phyloP scores from a whole-genome alignment of 2,797 vertebrate genomes.

The Liparis tanakae region DNA sequence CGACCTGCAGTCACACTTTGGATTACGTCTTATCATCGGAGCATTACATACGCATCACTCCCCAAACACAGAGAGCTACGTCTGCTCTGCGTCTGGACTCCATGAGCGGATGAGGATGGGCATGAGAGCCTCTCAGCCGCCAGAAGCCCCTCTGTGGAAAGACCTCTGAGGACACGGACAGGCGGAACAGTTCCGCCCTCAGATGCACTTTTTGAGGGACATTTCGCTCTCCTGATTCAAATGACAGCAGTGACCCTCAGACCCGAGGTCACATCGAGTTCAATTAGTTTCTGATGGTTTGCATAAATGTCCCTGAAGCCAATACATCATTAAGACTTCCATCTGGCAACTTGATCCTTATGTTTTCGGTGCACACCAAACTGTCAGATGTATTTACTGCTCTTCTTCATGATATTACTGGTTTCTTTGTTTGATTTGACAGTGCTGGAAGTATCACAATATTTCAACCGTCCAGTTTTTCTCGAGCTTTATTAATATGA shows the following conservation, averaged over 20 bases:
- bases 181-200: not conserved
- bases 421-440: not conserved
- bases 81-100: slow-evolving; percentile 40
- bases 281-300: not conserved
- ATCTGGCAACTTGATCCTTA: not conserved
- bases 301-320: not conserved
- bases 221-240: not conserved
- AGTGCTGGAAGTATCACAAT: not conserved
- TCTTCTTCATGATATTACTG: no score
- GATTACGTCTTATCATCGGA: slow-evolving; percentile 10
- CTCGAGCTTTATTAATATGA: not conserved
- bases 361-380: no score
- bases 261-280: not conserved
- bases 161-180: slow-evolving; percentile 15
- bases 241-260: slow-evolving; percentile 1
- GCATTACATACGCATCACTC: slow-evolving; percentile 27
- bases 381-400: no score
- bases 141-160: slow-evolving; percentile 19
- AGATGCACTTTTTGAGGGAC: slow-evolving; percentile 1
- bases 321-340: not conserved
- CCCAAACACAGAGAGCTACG: slow-evolving; percentile 30
- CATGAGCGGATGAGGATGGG: slow-evolving; percentile 36
- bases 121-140: slow-evolving; percentile 33
- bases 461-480: not conserved
- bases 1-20: slow-evolving; percentile 7